A percentile compares a stretch with the other conserved stretches of the same genome.
Conservation (phyloP, 2,113 vertebrate genomes). For the Nothoprocta perdicaria region DNA sequence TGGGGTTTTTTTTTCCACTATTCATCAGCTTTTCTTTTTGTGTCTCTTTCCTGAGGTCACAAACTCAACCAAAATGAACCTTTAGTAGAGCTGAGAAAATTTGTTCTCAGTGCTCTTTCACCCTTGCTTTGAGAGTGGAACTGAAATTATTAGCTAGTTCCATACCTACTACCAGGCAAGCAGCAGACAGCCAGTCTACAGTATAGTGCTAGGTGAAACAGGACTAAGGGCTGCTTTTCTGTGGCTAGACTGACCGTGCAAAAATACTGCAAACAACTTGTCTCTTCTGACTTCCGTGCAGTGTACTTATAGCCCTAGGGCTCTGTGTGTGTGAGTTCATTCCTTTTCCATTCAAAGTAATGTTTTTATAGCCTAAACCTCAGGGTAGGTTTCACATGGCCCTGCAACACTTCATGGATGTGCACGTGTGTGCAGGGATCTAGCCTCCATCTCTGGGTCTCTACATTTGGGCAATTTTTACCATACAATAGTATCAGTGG, state of each 20-base stretch:
- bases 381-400: rapidly evolving
- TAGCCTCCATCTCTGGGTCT: rapidly evolving
- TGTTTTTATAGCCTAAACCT: background rate
- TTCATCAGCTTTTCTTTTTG: background rate
- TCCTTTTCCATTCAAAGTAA: background rate
- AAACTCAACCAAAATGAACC: background rate
- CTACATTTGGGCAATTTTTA: background rate
- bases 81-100: background rate
- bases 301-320: background rate
- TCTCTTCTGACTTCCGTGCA: background rate
- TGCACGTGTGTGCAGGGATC: background rate
- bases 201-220: background rate
- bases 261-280: background rate
- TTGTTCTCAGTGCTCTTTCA: background rate
- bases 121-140: background rate
- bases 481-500: background rate
- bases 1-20: background rate
- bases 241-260: background rate
- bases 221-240: background rate
- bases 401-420: background rate
- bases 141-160: background rate
- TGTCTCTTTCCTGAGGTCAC: background rate
- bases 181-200: background rate
- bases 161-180: background rate
- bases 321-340: background rate